Percentiles rank a stretch among this genome's conserved stretches.
Conservation (phyloP, 1,140 invertebrate species). For the Diorhabda sublineata region DNA sequence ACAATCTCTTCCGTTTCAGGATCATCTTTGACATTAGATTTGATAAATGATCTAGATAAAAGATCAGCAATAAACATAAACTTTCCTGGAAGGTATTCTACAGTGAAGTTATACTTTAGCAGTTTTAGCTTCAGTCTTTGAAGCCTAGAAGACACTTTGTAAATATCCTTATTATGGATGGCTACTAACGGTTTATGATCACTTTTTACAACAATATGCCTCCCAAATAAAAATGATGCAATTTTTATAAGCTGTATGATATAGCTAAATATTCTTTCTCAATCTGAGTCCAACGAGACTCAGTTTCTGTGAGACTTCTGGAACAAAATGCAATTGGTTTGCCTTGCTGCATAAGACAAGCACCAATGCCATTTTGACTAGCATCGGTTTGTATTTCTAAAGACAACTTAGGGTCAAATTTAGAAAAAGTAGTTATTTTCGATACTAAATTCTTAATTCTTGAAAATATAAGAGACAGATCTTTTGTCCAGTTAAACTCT, state of each 20-base stretch:
- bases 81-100: slow-evolving; percentile 6
- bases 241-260: not conserved
- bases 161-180: slow-evolving; percentile 17
- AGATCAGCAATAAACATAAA: slow-evolving; percentile 7
- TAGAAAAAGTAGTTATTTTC: slow-evolving; percentile 10
- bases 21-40: slow-evolving; percentile 6
- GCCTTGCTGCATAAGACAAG: slow-evolving; percentile 20
- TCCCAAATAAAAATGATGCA: slow-evolving; percentile 4
- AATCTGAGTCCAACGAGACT: slow-evolving; percentile 11
- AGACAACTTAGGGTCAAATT: slow-evolving; percentile 14
- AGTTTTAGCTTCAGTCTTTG: slow-evolving; percentile 17
- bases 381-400: slow-evolving; percentile 23
- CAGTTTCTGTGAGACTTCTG: not conserved
- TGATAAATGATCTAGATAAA: slow-evolving; percentile 11
- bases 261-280: slow-evolving; percentile 11
- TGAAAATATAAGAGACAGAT: not conserved
- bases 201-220: slow-evolving; percentile 14
- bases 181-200: slow-evolving; percentile 17
- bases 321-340: not conserved
- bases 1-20: slow-evolving; percentile 11
- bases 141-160: slow-evolving; percentile 8
- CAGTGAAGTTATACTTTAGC: slow-evolving; percentile 15
- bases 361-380: slow-evolving; percentile 22
- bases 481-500: slow-evolving; percentile 12
- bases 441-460: slow-evolving; percentile 14